These are phyloP conservation scores for Sarcophilus harrisii DNA, from an alignment of 2,797 vertebrate genomes.

Conservation along the genomic window DNA sequence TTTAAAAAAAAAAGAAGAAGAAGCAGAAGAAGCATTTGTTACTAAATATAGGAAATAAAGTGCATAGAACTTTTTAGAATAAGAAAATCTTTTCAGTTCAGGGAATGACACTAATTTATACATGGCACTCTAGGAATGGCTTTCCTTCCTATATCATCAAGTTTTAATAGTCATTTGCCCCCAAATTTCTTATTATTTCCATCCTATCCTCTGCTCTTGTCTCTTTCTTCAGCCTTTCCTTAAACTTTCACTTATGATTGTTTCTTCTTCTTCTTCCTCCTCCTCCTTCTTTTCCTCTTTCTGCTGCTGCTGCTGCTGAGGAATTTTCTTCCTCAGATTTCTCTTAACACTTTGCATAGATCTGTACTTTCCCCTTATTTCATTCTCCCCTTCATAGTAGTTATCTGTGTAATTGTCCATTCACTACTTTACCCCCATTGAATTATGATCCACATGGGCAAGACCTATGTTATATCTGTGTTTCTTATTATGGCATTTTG, in stretches of 20 bases:
- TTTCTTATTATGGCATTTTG: neutral
- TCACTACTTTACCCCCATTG: neutral
- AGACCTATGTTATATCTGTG: neutral
- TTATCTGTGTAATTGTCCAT: neutral
- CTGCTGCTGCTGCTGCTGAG: too few relatives aligned
- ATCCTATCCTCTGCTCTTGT: neutral
- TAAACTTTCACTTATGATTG: neutral
- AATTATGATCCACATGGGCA: neutral
- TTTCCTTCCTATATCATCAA: neutral
- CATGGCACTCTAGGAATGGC: neutral
- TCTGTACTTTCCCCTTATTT: neutral
- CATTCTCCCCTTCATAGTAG: neutral
- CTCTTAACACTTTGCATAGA: neutral
- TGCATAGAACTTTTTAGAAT: neutral
- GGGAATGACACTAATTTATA: neutral
- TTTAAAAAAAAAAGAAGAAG: neutral
- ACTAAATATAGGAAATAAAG: too few relatives aligned
- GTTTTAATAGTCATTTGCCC: neutral
- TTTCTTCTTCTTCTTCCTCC: neutral
- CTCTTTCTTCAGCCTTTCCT: neutral
- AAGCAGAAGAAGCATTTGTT: neutral
- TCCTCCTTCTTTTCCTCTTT: neutral
- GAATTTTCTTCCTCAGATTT: neutral
- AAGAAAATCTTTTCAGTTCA: neutral
- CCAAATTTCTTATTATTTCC: neutral